Percentiles rank a stretch among this genome's conserved stretches.
These are phyloP conservation scores for Elmis aenea DNA, from an alignment of 2,888 invertebrate species.

Conservation along the genomic window DNA sequence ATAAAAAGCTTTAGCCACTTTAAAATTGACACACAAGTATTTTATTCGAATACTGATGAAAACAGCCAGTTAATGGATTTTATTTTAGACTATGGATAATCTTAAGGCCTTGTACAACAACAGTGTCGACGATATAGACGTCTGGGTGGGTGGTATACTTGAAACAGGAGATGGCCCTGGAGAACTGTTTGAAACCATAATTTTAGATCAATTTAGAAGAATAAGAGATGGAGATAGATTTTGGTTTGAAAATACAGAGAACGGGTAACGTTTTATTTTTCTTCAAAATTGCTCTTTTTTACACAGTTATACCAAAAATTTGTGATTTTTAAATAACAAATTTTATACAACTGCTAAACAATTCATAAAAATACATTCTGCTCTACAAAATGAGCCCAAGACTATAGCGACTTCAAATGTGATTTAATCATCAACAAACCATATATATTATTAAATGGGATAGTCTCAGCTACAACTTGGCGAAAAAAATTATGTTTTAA, in stretches of 20 bases:
- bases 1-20: slow-evolving; percentile 35
- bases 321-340: no score
- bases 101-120: slow-evolving; percentile 40
- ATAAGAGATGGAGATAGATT: slow-evolving; percentile 55
- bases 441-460: no score
- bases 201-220: slow-evolving; percentile 52
- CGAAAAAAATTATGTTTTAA: no score
- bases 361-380: background rate
- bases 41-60: no score
- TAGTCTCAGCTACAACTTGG: no score
- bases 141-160: slow-evolving; percentile 55
- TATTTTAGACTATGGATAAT: slow-evolving; percentile 21
- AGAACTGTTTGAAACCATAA: slow-evolving; percentile 49
- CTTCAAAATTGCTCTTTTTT: no score
- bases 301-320: no score
- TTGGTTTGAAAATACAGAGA: slow-evolving; percentile 53
- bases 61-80: slow-evolving; percentile 2
- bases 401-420: no score
- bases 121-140: slow-evolving; percentile 48
- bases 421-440: no score
- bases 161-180: slow-evolving; percentile 52
- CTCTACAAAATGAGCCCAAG: no score
- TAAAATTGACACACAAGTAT: no score
- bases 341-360: no score
- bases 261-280: slow-evolving; percentile 39